Evolutionary conservation across 2,888 invertebrate species (phyloP).

Genomic region (Hesperia comma): DNA sequence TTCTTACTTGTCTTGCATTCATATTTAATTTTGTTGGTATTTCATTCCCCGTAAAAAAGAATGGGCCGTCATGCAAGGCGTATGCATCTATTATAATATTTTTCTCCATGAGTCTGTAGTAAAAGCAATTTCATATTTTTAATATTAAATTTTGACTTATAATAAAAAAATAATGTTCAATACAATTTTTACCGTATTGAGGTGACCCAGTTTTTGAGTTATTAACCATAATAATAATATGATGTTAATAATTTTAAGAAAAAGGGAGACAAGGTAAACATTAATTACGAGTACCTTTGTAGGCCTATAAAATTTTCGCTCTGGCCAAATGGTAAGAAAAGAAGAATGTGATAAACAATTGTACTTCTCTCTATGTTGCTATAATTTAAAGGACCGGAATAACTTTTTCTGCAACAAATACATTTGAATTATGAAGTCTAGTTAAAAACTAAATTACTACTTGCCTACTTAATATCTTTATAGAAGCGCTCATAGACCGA

Average conservation of each 20-base stretch:
- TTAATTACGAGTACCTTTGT: slow-evolving; percentile 35
- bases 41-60: slow-evolving; percentile 42
- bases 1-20: slow-evolving; percentile 60
- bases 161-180: no score
- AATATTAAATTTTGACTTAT: background rate
- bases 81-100: slow-evolving; percentile 44
- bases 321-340: slow-evolving; percentile 41
- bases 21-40: slow-evolving; percentile 49
- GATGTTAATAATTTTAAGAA: no score
- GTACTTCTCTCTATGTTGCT: slow-evolving; percentile 44
- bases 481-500: no score
- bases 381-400: slow-evolving; percentile 39
- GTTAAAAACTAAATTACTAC: no score
- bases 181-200: no score
- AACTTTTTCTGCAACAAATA: slow-evolving; percentile 38
- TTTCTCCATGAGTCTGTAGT: slow-evolving; percentile 16
- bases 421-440: background rate
- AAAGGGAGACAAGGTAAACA: no score
- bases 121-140: background rate
- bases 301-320: slow-evolving; percentile 42
- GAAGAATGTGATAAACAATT: slow-evolving; percentile 44
- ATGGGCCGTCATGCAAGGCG: slow-evolving; percentile 48
- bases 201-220: no score
- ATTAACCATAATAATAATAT: no score
- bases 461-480: no score